Evolutionary conservation across 2,888 invertebrate species (phyloP), one percentile per base, ranked within the genome.

Genomic region (Priocnemis perturbator): DNA sequence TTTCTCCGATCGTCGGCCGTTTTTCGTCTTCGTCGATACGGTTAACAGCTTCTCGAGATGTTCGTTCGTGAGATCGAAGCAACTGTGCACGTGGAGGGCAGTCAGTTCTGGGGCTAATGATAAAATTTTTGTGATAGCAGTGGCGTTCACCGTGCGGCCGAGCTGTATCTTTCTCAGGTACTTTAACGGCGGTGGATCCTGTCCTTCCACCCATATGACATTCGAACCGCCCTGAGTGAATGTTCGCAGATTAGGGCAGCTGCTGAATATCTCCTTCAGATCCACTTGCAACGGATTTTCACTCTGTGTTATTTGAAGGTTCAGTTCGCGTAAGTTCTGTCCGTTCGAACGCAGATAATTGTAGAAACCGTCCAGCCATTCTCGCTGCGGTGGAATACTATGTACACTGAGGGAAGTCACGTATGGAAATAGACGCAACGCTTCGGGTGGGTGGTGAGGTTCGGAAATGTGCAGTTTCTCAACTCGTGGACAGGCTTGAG

Each of bases 391-490:
- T 0, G 90, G 89, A 17, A 89, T 86, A 11, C 85, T 82, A 58
- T 90, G 88, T 3, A 90, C 77, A 50, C 83, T 89, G 44, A 90
- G 79, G 5, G 84, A 85, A 0, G 89, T 86, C 19, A 90, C 77
- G 21, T 81, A 82, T 0, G 89, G 86, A 60, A 90, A 88, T 1
- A 88, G 73, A 47, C 83, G 73, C 7, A 90, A 76, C 3, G 86
- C 86, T 59, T 87, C 84, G 0, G 89, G 88, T 7, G 88, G 83
- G 78, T 89, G 89, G 70, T 88, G 85, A 0, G 89, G 89, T 66
- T 90, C 89, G 0, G 85, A 85, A 19, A 90, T 88, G 56, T 87
- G 86, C 4, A 90, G 79, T 66, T 86, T 88, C 50, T 88, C 85
- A 11, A 90, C 76, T 52, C 71, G 79, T 1, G 90, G 89, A 69